Evolutionary conservation across 2,888 invertebrate genomes (phyloP).

Genomic region (Lasioglossum figueresi): DNA sequence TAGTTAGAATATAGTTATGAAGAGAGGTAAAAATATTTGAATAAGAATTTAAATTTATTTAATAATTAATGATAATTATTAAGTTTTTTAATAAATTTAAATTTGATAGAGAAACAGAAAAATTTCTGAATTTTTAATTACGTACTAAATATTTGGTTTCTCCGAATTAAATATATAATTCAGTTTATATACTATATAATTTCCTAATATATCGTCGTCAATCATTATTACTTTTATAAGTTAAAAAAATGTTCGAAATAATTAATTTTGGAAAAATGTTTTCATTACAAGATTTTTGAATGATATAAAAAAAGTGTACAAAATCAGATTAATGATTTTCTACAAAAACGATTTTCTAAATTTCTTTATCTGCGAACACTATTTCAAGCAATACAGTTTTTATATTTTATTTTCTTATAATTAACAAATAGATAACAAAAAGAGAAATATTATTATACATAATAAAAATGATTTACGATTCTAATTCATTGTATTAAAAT

Average conservation of each 20-base stretch:
- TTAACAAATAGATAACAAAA: constrained; percentile 12
- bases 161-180: not conserved
- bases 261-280: not conserved
- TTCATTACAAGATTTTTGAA: constrained; percentile 15
- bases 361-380: not conserved
- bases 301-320: constrained; percentile 5
- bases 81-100: not conserved
- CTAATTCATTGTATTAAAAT: constrained; percentile 24
- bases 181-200: not conserved
- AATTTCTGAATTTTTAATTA: not conserved
- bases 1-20: no score
- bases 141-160: not conserved
- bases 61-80: no score
- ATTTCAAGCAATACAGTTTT: constrained; percentile 10
- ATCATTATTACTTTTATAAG: not conserved
- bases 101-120: not conserved
- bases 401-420: constrained; percentile 16
- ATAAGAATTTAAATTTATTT: no score
- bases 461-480: constrained; percentile 37
- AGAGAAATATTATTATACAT: constrained; percentile 12
- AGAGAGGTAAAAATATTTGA: no score
- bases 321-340: not conserved
- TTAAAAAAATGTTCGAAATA: not conserved
- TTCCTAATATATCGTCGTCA: not conserved
- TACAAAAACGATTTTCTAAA: constrained; percentile 4